Percentiles rank a stretch among this genome's conserved stretches.
Conservation (phyloP, 1,140 invertebrate species). For the Drosophila baimaii region DNA sequence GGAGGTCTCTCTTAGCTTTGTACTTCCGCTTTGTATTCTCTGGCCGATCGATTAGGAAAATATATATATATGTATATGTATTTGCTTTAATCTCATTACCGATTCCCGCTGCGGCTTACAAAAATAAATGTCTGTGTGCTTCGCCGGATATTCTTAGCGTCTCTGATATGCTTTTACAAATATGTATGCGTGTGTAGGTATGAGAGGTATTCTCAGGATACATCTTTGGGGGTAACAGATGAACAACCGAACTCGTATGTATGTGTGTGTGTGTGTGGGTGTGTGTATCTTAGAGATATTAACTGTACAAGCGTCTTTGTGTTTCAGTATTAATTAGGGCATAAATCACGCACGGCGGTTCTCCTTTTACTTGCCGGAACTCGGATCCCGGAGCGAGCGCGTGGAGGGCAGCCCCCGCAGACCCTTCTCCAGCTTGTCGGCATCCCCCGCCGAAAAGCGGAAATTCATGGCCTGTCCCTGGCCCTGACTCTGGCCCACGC, state of each 20-base stretch:
- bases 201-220: slow-evolving; percentile 13
- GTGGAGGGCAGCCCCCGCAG: slow-evolving; percentile 74
- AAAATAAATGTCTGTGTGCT: slow-evolving; percentile 25
- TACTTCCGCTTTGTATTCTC: slow-evolving; percentile 30
- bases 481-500: slow-evolving; percentile 43
- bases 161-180: slow-evolving; percentile 68
- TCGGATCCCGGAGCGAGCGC: slow-evolving; percentile 75
- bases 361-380: slow-evolving; percentile 55
- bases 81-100: slow-evolving; percentile 16
- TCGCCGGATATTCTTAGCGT: slow-evolving; percentile 10
- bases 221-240: slow-evolving; percentile 26
- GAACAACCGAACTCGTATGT: slow-evolving; percentile 37
- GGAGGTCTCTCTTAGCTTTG: slow-evolving; percentile 45
- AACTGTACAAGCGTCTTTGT: slow-evolving; percentile 82
- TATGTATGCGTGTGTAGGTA: slow-evolving; percentile 39
- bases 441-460: slow-evolving; percentile 83
- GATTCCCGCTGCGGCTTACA: slow-evolving; percentile 29
- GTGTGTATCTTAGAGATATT: slow-evolving; percentile 75
- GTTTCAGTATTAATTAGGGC: slow-evolving; percentile 81
- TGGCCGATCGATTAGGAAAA: slow-evolving; percentile 37
- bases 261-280: slow-evolving; percentile 30
- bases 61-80: slow-evolving; percentile 23
- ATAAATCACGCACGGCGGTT: slow-evolving; percentile 70
- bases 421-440: slow-evolving; percentile 83
- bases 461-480: slow-evolving; percentile 70